Evolutionary conservation across 2,888 invertebrate genomes (phyloP), one percentile per base, ranked within the genome.

Genomic region (Crocallis elinguaria): DNA sequence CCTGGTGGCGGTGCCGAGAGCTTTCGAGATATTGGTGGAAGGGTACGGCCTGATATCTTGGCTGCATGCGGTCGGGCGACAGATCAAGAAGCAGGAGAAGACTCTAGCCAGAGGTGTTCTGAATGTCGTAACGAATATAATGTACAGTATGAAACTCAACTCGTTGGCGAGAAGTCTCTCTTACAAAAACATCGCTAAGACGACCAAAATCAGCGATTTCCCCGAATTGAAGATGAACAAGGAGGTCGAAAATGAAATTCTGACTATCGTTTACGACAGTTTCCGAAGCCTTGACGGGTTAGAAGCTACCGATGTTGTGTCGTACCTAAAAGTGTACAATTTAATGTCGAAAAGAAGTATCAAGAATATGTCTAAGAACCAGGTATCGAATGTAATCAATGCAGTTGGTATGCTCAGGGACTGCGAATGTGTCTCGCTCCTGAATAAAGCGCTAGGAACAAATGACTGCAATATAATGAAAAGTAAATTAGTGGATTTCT

Each of bases 21-120:
- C 94, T 0, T 93, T 93, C 11, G 92, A 93, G 60, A 92, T 95
- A 42, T 86, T 97, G 63, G 87, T 94, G 11, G 94, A 93, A 56
- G 93, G 93, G 19, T 93, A 95, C 64, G 95, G 96, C 0, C 78
- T 97, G 1, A 70, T 97, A 19, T 90, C 95, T 0, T 97, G 97
- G 96, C 71, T 97, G 1, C 82, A 88, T 58, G 78, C 71, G 0
- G 71, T 78, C 0, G 80, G 80, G 0, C 71, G 77, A 37, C 77
- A 76, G 12, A 62, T 83, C n/a, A 60, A 62, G 1, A 78, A 60
- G 32, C 79, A 78, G 6, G 86, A 88, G 17, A 83, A 64, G 43
- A 42, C 53, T 1, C 52, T 86, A 4, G 64, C 82, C 0, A 79
- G 71, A 57, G 63, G 60, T 19, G 58, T 86, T n/a, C 57, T 86